Evolutionary conservation across 1,140 invertebrate genomes (phyloP), one percentile per base, ranked within the genome.

Genomic region (Phortica variegata): DNA sequence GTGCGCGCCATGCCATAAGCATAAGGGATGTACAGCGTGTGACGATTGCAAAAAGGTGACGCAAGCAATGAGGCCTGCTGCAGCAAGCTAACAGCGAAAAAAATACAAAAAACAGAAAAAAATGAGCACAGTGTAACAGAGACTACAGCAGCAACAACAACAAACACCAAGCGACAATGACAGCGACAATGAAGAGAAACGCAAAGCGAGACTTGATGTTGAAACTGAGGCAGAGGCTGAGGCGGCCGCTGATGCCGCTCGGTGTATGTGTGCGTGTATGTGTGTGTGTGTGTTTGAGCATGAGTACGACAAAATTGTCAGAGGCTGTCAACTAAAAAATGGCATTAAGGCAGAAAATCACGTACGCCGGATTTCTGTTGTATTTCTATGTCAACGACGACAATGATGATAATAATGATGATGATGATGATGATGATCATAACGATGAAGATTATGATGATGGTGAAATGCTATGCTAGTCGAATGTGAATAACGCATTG

Each of bases 301-400:
- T 45, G 49, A 54, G 45, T 61, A 49, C 57, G 60, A 58, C 55
- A 58, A 65, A 65, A 65, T 65, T 61, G 58, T 65, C 61, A 65
- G 54, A 65, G 50, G 45, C 57, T 63, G 61, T 65, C 57, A 65
- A 58, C 57, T 52, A 58, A 57, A 63, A 60, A 58, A 50, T 52
- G 55, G 61, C 61, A 65, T 65, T 65, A 65, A 65, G 61, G 61
- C 60, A 56, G 61, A 60, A 65, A 65, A 65, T 65, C 61, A 65
- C 61, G 61, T 65, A 65, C 61, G 58, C 61, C 61, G 61, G 61
- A 65, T 65, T 65, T 60, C 58, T 50, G 33, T 44, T 57, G 54
- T 56, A 49, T 53, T 54, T 49, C 47, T 49, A 54, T 56, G 51
- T 56, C 51, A 56, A 46, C 50, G 54, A 56, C 44, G 49, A 17